Evolutionary conservation across 2,113 vertebrate genomes (phyloP).

Genomic region (Phylloscopus trochiloides): DNA sequence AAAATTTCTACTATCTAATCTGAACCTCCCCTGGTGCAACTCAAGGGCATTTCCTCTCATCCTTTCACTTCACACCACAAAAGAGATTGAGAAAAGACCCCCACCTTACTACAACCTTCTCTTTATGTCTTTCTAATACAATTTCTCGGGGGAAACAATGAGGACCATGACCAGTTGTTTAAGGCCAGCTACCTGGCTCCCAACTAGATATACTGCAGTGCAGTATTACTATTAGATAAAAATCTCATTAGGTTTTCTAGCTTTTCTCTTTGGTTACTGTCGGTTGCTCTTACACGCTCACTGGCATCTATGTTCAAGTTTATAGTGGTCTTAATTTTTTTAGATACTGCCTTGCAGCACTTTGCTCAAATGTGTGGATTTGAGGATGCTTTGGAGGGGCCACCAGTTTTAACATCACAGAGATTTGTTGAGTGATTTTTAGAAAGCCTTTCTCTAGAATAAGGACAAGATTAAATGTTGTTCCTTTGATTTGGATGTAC

Average conservation of each 20-base stretch:
- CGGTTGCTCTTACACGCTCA: neutral
- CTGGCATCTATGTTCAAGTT: neutral
- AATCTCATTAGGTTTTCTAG: neutral
- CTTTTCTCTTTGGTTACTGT: neutral
- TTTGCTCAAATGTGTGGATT: neutral
- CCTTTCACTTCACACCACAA: neutral
- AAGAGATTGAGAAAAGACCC: neutral
- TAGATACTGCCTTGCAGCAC: neutral
- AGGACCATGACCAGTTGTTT: neutral
- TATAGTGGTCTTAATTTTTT: neutral
- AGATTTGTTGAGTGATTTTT: neutral
- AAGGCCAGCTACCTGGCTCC: neutral
- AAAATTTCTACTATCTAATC: fast-evolving
- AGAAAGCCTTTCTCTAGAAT: neutral
- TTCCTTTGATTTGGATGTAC: neutral
- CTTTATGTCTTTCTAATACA: neutral
- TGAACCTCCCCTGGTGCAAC: neutral
- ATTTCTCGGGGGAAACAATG: neutral
- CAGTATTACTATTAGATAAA: neutral
- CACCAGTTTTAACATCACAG: neutral
- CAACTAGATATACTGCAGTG: neutral
- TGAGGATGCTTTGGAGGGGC: neutral
- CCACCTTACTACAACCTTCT: neutral
- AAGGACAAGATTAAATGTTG: neutral
- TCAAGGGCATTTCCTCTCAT: fast-evolving